Evolutionary conservation across 2,888 invertebrate species (phyloP), one percentile per base, ranked within the genome.

Genomic region (Eristalis pertinax): DNA sequence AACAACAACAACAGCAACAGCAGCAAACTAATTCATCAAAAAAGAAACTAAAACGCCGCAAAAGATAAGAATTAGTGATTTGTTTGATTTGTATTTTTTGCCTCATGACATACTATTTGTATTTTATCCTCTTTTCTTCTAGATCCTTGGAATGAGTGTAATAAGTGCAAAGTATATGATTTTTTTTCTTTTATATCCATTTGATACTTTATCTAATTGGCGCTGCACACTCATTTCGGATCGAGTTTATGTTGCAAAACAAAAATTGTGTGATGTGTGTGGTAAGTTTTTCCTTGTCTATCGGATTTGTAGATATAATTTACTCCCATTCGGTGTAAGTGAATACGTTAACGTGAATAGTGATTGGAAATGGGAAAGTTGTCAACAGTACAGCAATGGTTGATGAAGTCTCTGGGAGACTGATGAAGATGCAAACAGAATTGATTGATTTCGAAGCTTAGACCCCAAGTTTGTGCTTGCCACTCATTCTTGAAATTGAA

Each of bases 51-150:
- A 93, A 92, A 89, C 92, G 92, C 24, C 93, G 93, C 88, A 93
- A 92, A 81, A 93, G 93, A 93, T 93, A 93, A 93, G 93, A 93
- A 91, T 93, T 93, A 93, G 92, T 92, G 89, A 92, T 93, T 90
- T 92, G 92, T 92, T 92, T 93, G 91, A 91, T 92, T 92, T 93
- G 92, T 91, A 91, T 92, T 90, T 92, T 92, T 91, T 92, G 92
- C 91, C 90, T 93, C 87, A 90, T 92, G 80, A 91, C 91, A 86
- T 93, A 92, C 90, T 93, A 92, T 90, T 89, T 92, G 79, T 93
- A 92, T 84, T 91, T 91, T 79, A 89, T 90, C 70, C 90, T 90
- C 78, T 90, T 86, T 67, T 75, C 86, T 78, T 75, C 86, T 75
- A 86, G 81, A 80, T 86, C 86, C 80, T 63, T 82, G 76, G 85